A percentile compares a stretch with the other conserved stretches of the same genome.
Evolutionary conservation across 1,140 invertebrate species (phyloP).

Genomic region (Papilio aristodemus): DNA sequence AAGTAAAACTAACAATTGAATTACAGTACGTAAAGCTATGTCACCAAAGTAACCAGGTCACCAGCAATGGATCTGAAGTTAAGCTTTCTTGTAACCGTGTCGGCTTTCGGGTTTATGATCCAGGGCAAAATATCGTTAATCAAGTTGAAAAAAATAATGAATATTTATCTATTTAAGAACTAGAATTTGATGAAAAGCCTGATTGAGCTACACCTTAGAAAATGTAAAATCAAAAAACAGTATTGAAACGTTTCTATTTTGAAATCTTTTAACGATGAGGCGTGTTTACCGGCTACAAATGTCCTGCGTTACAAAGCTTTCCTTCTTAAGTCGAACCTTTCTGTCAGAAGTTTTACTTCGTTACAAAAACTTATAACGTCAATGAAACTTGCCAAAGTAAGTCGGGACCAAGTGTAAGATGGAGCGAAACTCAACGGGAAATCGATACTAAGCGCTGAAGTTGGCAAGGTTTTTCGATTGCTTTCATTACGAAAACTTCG

Average conservation of each 20-base stretch:
- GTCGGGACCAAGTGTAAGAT: constrained; percentile 7
- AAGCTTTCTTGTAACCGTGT: too few relatives aligned
- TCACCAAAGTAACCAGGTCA: too few relatives aligned
- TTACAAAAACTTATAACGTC: constrained; percentile 22
- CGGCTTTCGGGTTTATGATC: too few relatives aligned
- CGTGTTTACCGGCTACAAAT: background rate
- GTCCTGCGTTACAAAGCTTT: background rate
- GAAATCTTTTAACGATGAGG: constrained; percentile 1
- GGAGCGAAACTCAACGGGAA: background rate
- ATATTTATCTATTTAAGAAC: too few relatives aligned
- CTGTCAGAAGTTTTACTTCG: constrained; percentile 13
- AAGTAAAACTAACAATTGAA: too few relatives aligned
- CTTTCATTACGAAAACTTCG: constrained; percentile 29
- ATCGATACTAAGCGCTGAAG: constrained; percentile 23
- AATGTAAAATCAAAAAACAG: too few relatives aligned
- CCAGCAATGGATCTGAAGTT: too few relatives aligned
- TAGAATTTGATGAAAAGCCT: too few relatives aligned
- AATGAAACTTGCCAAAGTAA: constrained; percentile 15
- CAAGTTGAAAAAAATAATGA: too few relatives aligned
- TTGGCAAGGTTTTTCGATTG: constrained; percentile 28
- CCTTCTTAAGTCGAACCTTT: background rate
- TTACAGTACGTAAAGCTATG: too few relatives aligned
- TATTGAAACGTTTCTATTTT: background rate
- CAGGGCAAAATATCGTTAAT: too few relatives aligned
- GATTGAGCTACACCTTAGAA: too few relatives aligned